Evolutionary conservation across 2,797 vertebrate genomes (phyloP).

Genomic region (Alauda arvensis): DNA sequence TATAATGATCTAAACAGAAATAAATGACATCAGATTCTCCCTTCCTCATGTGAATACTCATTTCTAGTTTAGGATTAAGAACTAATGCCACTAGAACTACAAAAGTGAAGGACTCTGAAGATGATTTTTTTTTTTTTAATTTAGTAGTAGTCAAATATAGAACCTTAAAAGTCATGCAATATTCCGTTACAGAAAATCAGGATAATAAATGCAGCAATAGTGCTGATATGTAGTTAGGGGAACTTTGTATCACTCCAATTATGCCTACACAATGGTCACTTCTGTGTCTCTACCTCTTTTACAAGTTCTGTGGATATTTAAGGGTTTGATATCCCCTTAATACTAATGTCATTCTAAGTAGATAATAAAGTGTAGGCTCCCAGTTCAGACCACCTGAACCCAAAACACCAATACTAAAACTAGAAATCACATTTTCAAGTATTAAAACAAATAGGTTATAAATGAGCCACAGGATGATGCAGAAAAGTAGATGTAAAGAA

Average conservation of each 20-base stretch:
- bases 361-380: not conserved
- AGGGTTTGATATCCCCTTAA: not conserved
- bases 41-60: not conserved
- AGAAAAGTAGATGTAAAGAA: not conserved
- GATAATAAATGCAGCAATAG: not conserved
- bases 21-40: not conserved
- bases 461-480: not conserved
- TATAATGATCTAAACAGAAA: not conserved
- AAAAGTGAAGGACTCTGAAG: not conserved
- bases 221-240: not conserved
- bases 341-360: not conserved
- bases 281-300: not conserved
- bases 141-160: not conserved
- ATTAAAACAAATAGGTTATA: not conserved
- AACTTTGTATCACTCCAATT: not conserved
- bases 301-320: not conserved
- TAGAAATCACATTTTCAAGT: not conserved
- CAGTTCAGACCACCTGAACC: not conserved
- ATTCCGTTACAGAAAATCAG: not conserved
- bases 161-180: not conserved
- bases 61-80: not conserved
- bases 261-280: not conserved
- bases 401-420: not conserved
- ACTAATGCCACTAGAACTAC: not conserved
- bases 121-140: not conserved